A percentile compares a stretch with the other conserved stretches of the same genome.
Evolutionary conservation across 2,888 invertebrate species (phyloP).

Genomic region (Tenthredo livida): DNA sequence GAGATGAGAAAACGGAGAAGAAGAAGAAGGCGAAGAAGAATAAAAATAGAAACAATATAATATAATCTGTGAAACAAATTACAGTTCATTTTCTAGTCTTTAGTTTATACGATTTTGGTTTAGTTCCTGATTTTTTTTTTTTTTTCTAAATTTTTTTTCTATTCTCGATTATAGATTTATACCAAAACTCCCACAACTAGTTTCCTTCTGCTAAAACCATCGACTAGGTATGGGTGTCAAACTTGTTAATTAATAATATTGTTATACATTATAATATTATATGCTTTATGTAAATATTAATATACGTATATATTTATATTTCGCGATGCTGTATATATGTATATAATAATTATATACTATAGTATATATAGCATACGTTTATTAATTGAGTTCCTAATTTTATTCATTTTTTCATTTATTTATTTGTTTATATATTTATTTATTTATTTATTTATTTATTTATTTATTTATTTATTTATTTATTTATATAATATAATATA

Average conservation of each 20-base stretch:
- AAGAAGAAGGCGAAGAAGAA: not conserved
- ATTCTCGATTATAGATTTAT: not conserved
- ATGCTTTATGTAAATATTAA: not conserved
- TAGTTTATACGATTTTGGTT: no score
- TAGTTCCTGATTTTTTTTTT: no score
- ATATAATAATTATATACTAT: not conserved
- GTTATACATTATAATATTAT: not conserved
- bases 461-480: no score
- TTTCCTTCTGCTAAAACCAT: not conserved
- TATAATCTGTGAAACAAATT: not conserved
- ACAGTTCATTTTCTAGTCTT: no score
- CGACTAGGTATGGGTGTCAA: not conserved
- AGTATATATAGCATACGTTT: not conserved
- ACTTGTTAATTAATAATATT: constrained; percentile 1
- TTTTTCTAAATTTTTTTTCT: no score
- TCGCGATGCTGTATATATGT: not conserved
- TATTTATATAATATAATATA: not conserved
- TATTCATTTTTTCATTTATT: not conserved
- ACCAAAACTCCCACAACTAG: not conserved
- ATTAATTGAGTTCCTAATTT: not conserved
- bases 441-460: not conserved
- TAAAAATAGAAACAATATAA: not conserved
- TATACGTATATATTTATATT: constrained; percentile 12
- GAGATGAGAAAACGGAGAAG: not conserved
- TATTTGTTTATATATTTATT: not conserved